phyloP scores from a whole-genome alignment of 2,113 vertebrate genomes.

The Gymnogyps californianus region DNA sequence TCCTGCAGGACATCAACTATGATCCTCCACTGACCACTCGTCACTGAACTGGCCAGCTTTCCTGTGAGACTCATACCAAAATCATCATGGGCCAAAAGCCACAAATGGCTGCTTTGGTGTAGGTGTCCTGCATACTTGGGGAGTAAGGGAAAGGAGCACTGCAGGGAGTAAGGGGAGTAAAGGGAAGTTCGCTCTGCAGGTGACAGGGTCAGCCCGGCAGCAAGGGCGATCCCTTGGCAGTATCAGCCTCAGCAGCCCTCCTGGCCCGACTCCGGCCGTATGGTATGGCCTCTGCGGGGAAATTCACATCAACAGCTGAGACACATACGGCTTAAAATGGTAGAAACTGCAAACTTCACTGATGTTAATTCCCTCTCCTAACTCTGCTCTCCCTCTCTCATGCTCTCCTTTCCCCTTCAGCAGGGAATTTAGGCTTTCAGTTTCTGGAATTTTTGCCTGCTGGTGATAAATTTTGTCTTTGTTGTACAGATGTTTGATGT shows the following conservation, averaged over 20 bases:
- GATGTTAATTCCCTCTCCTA: not conserved
- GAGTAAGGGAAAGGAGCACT: not conserved
- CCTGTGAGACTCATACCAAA: accelerated
- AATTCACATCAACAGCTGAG: not conserved
- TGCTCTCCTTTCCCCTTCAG: not conserved
- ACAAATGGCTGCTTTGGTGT: too few species aligned
- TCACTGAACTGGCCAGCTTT: not conserved
- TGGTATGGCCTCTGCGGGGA: not conserved
- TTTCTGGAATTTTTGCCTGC: not conserved
- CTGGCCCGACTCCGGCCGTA: not conserved
- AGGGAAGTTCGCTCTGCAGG: not conserved
- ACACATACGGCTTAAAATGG: not conserved
- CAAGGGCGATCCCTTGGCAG: not conserved
- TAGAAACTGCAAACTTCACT: not conserved
- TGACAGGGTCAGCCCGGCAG: not conserved
- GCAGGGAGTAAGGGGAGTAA: not conserved
- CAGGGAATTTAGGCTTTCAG: not conserved
- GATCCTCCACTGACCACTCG: not conserved
- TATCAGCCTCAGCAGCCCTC: not conserved
- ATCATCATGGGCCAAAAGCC: not conserved
- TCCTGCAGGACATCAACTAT: accelerated
- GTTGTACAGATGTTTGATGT: not conserved
- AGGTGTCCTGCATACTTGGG: not conserved
- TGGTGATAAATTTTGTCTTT: not conserved
- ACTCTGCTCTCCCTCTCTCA: not conserved